These are phyloP conservation scores for Entomobrya proxima DNA, from an alignment of 2,888 invertebrate genomes.

Conservation along the genomic window DNA sequence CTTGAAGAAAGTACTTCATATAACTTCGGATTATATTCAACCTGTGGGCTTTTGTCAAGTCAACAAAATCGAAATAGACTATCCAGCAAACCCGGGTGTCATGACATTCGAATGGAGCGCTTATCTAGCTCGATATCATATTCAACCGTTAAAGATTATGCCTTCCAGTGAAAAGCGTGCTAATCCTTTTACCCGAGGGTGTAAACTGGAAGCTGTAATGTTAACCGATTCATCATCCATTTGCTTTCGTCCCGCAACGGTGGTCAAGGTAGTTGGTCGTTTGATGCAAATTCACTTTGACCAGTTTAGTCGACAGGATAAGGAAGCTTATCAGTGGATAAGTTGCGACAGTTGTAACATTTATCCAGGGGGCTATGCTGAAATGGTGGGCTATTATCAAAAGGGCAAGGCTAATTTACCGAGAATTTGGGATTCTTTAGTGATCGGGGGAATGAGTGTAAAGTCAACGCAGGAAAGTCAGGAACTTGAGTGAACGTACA, in stretches of 20 bases:
- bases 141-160: too few species aligned
- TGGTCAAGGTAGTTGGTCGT: neutral
- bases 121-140: too few species aligned
- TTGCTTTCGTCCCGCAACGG: slow-evolving; percentile 45
- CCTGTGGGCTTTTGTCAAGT: slow-evolving; percentile 15
- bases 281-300: slow-evolving; percentile 52
- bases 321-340: slow-evolving; percentile 47
- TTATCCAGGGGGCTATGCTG: slow-evolving; percentile 60
- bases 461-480: too few species aligned
- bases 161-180: too few species aligned
- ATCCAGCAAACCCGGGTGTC: too few species aligned
- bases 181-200: slow-evolving; percentile 37
- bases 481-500: too few species aligned
- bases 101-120: too few species aligned
- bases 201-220: slow-evolving; percentile 52
- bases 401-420: too few species aligned
- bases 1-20: slow-evolving; percentile 22
- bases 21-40: slow-evolving; percentile 20
- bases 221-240: slow-evolving; percentile 1
- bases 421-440: too few species aligned
- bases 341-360: slow-evolving; percentile 37
- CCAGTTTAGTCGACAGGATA: neutral
- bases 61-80: neutral
- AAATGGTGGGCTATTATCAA: too few species aligned
- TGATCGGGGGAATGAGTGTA: too few species aligned